These are phyloP conservation scores for Acleris holmiana DNA, from an alignment of 2,888 invertebrate species.

Conservation along the genomic window DNA sequence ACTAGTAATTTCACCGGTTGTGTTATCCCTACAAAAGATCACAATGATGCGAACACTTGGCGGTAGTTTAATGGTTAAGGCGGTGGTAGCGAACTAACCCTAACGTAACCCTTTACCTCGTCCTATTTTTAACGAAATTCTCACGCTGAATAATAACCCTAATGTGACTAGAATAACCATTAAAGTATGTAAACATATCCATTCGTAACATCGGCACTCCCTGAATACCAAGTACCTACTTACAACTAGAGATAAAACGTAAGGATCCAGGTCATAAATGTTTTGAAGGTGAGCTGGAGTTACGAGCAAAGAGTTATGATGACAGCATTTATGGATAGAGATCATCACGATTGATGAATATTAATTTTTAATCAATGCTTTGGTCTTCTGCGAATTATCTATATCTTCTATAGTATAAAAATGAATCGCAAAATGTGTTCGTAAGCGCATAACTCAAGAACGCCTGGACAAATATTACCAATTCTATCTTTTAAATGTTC, in stretches of 20 bases:
- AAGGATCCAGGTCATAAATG: conserved; percentile 12
- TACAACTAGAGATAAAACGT: conserved; percentile 5
- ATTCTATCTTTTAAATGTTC: too few species aligned
- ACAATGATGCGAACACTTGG: too few species aligned
- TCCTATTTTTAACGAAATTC: neutral
- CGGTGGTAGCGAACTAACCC: too few species aligned
- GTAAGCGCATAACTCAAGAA: too few species aligned
- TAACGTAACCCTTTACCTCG: too few species aligned
- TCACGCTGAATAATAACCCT: conserved; percentile 11
- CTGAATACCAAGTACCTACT: conserved; percentile 39
- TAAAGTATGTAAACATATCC: neutral
- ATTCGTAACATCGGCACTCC: conserved; percentile 29
- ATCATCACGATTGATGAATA: conserved; percentile 12
- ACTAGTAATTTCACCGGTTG: too few species aligned
- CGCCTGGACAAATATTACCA: too few species aligned
- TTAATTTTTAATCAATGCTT: neutral
- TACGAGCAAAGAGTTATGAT: conserved; percentile 52
- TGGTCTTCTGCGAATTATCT: too few species aligned
- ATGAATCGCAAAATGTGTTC: too few species aligned
- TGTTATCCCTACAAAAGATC: too few species aligned
- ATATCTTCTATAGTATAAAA: too few species aligned
- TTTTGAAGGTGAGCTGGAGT: conserved; percentile 52
- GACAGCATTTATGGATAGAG: conserved; percentile 48
- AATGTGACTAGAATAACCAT: conserved; percentile 16
- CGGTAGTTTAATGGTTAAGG: too few species aligned